Conservation (phyloP, 1,140 invertebrate species). For the Drosophila grimshawi region DNA sequence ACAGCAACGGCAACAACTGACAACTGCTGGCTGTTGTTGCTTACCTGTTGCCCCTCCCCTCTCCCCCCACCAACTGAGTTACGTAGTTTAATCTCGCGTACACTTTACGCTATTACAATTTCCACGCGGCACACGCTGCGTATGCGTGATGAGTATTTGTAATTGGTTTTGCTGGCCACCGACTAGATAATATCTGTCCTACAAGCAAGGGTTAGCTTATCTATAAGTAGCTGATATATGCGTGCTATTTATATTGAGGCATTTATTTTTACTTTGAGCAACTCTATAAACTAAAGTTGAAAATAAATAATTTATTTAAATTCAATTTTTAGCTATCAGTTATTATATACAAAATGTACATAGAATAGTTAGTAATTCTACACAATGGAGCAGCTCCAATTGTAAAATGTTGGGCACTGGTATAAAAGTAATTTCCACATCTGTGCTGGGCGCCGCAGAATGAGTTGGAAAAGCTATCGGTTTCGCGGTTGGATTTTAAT, state of each 20-base stretch:
- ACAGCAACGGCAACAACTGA: slow-evolving; percentile 14
- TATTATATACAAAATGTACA: too few species aligned
- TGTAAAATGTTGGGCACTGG: background rate
- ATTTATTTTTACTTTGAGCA: too few species aligned
- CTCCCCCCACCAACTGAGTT: background rate
- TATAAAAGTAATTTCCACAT: slow-evolving; percentile 27
- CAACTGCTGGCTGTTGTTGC: slow-evolving; percentile 14
- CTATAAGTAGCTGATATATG: background rate
- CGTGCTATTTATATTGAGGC: too few species aligned
- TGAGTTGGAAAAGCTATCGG: background rate
- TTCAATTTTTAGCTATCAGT: too few species aligned
- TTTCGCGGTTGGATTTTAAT: slow-evolving; percentile 35
- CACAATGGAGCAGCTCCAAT: background rate
- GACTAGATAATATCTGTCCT: slow-evolving; percentile 2
- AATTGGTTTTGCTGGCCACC: background rate
- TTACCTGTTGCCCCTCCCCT: slow-evolving; percentile 20
- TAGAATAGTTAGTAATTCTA: too few species aligned
- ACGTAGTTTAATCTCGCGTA: slow-evolving; percentile 32
- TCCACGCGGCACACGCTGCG: slow-evolving; percentile 56
- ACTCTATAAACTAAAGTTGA: too few species aligned
- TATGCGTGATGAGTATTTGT: slow-evolving; percentile 45
- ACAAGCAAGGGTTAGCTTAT: background rate
- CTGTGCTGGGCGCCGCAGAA: slow-evolving; percentile 16
- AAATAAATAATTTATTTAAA: too few species aligned
- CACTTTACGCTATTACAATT: slow-evolving; percentile 53